A percentile compares a stretch with the other conserved stretches of the same genome.
These are phyloP conservation scores for Camponotus fellah DNA, from an alignment of 2,888 invertebrate genomes.

Conservation along the genomic window DNA sequence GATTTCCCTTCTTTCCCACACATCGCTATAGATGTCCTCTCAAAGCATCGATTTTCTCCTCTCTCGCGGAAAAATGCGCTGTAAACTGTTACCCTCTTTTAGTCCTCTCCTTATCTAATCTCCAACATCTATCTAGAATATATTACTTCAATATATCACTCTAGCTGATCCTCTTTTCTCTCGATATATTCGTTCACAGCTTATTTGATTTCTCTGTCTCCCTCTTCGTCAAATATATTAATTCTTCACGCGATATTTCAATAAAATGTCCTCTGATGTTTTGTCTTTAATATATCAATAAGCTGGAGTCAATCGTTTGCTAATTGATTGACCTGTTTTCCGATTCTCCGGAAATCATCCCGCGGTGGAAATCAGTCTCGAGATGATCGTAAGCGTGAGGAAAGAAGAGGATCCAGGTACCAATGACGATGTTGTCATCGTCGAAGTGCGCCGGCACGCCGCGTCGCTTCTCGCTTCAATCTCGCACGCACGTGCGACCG, in stretches of 20 bases:
- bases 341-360: slow-evolving; percentile 34
- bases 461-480: background rate
- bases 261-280: background rate
- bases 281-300: background rate
- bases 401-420: slow-evolving; percentile 35
- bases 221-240: background rate
- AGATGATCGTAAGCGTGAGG: background rate
- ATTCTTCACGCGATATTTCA: slow-evolving; percentile 15
- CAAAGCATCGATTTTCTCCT: slow-evolving; percentile 47
- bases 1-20: slow-evolving; percentile 29
- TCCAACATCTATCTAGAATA: slow-evolving; percentile 1
- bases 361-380: slow-evolving; percentile 30
- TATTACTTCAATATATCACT: slow-evolving; percentile 24
- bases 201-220: background rate
- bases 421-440: slow-evolving; percentile 24
- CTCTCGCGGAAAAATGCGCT: slow-evolving; percentile 45
- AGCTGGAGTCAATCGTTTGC: slow-evolving; percentile 13
- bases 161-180: slow-evolving; percentile 5
- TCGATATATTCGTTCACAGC: background rate
- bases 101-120: background rate
- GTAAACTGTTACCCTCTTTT: slow-evolving; percentile 11
- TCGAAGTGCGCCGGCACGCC: slow-evolving; percentile 11
- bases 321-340: background rate
- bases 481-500: slow-evolving; percentile 16
- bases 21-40: slow-evolving; percentile 35